phyloP scores from a whole-genome alignment of 2,113 vertebrate species.

The Smithornis capensis region DNA sequence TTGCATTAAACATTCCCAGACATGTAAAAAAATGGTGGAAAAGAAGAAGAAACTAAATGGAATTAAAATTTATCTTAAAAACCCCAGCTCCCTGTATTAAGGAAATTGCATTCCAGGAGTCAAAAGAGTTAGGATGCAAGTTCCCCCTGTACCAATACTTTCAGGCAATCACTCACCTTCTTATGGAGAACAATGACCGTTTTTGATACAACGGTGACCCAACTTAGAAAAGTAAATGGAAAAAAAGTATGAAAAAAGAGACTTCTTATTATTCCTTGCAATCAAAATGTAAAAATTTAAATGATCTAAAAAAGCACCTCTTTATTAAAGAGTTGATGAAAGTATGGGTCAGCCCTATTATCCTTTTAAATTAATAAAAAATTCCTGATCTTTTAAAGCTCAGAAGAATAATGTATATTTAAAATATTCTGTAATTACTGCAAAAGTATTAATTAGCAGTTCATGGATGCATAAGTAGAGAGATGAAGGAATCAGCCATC shows the following conservation, averaged over 20 bases:
- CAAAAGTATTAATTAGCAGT: conserved; percentile 79
- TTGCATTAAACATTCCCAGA: not conserved
- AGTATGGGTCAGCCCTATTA: conserved; percentile 70
- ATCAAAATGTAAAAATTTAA: conserved; percentile 62
- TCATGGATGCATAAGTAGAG: conserved; percentile 64
- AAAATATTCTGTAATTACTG: conserved; percentile 79
- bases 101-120: not conserved
- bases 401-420: conserved; percentile 74
- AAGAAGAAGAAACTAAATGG: not conserved
- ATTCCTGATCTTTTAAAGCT: conserved; percentile 71
- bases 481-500: conserved; percentile 70
- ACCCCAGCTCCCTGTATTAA: not conserved
- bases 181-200: conserved; percentile 10
- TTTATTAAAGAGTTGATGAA: conserved; percentile 70
- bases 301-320: conserved; percentile 44
- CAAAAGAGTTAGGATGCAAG: not conserved
- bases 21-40: not conserved
- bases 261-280: conserved; percentile 11
- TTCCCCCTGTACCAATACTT: not conserved
- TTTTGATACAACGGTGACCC: not conserved
- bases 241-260: not conserved
- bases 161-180: conserved; percentile 5
- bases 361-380: conserved; percentile 75
- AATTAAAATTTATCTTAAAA: not conserved
- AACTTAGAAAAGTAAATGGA: conserved; percentile 14